Evolutionary conservation across 2,888 invertebrate species (phyloP).

Genomic region (Exephanes ischioxanthus): DNA sequence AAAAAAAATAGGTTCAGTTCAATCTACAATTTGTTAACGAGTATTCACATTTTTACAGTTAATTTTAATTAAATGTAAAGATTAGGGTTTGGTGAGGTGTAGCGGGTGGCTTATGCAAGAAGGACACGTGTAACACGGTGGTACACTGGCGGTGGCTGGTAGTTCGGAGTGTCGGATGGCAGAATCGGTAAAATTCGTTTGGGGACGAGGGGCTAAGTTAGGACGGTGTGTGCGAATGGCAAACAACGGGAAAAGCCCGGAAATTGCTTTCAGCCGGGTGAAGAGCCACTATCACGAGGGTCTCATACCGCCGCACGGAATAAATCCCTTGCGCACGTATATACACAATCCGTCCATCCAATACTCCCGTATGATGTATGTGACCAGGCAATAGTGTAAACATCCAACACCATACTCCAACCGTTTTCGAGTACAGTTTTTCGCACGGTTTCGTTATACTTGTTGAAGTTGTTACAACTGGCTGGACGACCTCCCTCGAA

Average conservation of each 20-base stretch:
- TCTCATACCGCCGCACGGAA: slow-evolving; percentile 44
- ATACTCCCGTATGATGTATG: slow-evolving; percentile 56
- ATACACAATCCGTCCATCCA: slow-evolving; percentile 25
- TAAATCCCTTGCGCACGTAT: slow-evolving; percentile 31
- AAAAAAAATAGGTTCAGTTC: not conserved
- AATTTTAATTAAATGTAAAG: not conserved
- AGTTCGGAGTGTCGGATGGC: slow-evolving; percentile 58
- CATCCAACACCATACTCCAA: slow-evolving; percentile 46
- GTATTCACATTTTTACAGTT: not conserved
- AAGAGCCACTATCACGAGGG: slow-evolving; percentile 66
- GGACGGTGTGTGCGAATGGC: slow-evolving; percentile 60
- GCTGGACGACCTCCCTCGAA: not conserved
- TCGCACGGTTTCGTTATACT: not conserved
- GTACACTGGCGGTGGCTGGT: slow-evolving; percentile 22
- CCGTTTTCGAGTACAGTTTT: slow-evolving; percentile 17
- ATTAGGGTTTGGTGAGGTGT: not conserved
- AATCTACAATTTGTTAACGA: not conserved
- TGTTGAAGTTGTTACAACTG: slow-evolving; percentile 7
- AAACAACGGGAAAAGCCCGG: slow-evolving; percentile 71
- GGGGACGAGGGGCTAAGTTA: slow-evolving; percentile 55
- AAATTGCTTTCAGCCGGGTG: slow-evolving; percentile 74
- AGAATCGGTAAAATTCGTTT: slow-evolving; percentile 68
- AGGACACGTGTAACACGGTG: slow-evolving; percentile 59
- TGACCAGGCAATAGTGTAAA: slow-evolving; percentile 60
- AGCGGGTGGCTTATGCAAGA: slow-evolving; percentile 50